Conservation (phyloP, 2,888 invertebrate species). For the Drosophila emarginata region DNA sequence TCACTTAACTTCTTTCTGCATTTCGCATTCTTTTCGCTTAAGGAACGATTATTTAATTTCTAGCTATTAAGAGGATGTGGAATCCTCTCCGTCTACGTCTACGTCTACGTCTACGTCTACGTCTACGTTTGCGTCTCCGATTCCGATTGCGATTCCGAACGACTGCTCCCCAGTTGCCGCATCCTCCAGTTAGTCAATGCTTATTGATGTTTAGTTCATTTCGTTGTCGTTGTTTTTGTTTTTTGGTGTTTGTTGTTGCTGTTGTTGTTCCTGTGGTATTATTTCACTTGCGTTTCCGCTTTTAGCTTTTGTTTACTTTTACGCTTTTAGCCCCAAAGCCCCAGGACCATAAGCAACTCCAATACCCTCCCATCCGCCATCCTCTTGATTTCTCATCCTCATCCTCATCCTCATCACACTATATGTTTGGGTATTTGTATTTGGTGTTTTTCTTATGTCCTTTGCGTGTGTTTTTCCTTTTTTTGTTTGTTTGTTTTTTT, state of each 20-base stretch:
- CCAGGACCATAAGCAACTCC: slow-evolving; percentile 41
- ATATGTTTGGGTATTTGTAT: slow-evolving; percentile 75
- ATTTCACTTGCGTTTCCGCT: slow-evolving; percentile 76
- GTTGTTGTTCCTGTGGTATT: slow-evolving; percentile 41
- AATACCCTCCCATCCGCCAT: slow-evolving; percentile 1
- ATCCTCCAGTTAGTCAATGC: slow-evolving; percentile 71
- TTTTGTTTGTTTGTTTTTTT: slow-evolving; percentile 28
- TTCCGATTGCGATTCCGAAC: slow-evolving; percentile 23
- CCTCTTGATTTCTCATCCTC: slow-evolving; percentile 24
- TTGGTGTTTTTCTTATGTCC: slow-evolving; percentile 69
- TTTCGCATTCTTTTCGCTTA: slow-evolving; percentile 52
- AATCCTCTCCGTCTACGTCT: slow-evolving; percentile 33
- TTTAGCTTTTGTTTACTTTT: slow-evolving; percentile 75
- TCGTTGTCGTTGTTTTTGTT: slow-evolving; percentile 10
- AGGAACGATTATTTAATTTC: slow-evolving; percentile 76
- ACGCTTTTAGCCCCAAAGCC: slow-evolving; percentile 73
- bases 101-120: too few species aligned
- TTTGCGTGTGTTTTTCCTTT: slow-evolving; percentile 44
- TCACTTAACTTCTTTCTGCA: slow-evolving; percentile 10
- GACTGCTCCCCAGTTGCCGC: slow-evolving; percentile 31
- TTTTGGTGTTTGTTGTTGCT: slow-evolving; percentile 21
- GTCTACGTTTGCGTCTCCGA: slow-evolving; percentile 18
- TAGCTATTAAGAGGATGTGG: slow-evolving; percentile 58
- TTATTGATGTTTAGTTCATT: slow-evolving; percentile 69
- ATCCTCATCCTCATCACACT: slow-evolving; percentile 54